A percentile compares a stretch with the other conserved stretches of the same genome.
phyloP scores from a whole-genome alignment of 30 jellyfish, hydroid and myxozoan species.

The Rhopilema esculentum region DNA sequence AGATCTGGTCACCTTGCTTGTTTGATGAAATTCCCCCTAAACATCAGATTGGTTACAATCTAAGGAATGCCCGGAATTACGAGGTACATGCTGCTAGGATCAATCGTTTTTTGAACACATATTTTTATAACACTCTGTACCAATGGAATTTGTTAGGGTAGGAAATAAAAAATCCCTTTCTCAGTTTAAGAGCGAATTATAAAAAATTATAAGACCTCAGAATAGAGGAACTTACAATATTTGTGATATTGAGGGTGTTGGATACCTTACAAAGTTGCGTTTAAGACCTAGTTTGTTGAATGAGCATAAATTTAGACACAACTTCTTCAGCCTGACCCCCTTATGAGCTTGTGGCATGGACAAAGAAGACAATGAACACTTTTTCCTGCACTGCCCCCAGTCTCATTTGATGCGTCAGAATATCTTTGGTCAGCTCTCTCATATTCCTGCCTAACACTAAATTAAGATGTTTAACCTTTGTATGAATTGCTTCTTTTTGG shows the following conservation, averaged over 20 bases:
- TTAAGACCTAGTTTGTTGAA: slow-evolving; percentile 7
- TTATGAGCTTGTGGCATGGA: slow-evolving; percentile 30
- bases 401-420: neutral
- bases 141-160: slow-evolving; percentile 3
- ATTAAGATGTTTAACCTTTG: neutral
- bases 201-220: neutral
- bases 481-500: slow-evolving; percentile 8
- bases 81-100: neutral
- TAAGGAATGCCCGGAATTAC: neutral
- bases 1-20: too few relatives aligned
- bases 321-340: neutral
- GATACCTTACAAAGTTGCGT: slow-evolving; percentile 15
- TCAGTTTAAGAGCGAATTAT: slow-evolving; percentile 9
- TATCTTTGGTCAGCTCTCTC: slow-evolving; percentile 10
- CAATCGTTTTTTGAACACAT: neutral
- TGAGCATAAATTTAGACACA: slow-evolving; percentile 31
- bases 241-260: slow-evolving; percentile 7
- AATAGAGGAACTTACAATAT: neutral
- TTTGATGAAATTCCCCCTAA: too few relatives aligned
- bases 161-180: slow-evolving; percentile 4
- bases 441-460: slow-evolving; percentile 10
- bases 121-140: neutral
- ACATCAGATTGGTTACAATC: too few relatives aligned
- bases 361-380: slow-evolving; percentile 22
- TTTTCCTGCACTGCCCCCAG: too few relatives aligned